phyloP scores from a whole-genome alignment of 2,797 vertebrate genomes.

The Psittacula echo region DNA sequence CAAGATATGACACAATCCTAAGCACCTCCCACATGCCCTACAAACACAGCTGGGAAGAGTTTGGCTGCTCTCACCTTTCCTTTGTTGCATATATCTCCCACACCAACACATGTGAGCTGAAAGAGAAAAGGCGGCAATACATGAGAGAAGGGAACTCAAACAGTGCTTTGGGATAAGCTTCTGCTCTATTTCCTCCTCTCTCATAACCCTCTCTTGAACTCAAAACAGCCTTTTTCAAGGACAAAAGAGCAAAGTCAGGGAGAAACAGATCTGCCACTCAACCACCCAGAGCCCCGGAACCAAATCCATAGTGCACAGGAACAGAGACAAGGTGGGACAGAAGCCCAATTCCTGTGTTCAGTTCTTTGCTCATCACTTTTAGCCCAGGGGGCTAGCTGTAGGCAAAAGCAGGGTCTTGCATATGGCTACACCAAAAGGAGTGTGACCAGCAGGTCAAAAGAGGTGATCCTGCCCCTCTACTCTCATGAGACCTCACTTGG shows the following conservation, averaged over 20 bases:
- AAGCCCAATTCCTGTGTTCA: not conserved
- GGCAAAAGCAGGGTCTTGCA: not conserved
- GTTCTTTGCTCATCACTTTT: not conserved
- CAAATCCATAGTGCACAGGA: not conserved
- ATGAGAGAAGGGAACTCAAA: not conserved
- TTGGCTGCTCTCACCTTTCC: slow-evolving; percentile 85
- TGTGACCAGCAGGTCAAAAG: not conserved
- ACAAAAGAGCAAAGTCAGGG: not conserved
- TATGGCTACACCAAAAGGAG: not conserved
- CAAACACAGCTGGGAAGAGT: not conserved
- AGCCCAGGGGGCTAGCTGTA: too few species aligned
- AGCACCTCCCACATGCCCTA: not conserved
- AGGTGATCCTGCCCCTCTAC: not conserved
- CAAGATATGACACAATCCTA: not conserved
- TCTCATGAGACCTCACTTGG: not conserved
- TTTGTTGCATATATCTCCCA: slow-evolving; percentile 96
- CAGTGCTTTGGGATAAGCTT: not conserved
- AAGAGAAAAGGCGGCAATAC: slow-evolving; percentile 31
- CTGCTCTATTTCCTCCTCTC: not conserved
- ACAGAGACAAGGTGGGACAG: not conserved
- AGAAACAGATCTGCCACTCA: not conserved
- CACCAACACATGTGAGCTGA: slow-evolving; percentile 93
- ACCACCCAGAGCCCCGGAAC: not conserved
- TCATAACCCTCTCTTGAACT: not conserved
- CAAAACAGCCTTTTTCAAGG: not conserved